Evolutionary conservation across 2,888 invertebrate species (phyloP), one percentile per base, ranked within the genome.

Genomic region (Notodonta dromedarius): DNA sequence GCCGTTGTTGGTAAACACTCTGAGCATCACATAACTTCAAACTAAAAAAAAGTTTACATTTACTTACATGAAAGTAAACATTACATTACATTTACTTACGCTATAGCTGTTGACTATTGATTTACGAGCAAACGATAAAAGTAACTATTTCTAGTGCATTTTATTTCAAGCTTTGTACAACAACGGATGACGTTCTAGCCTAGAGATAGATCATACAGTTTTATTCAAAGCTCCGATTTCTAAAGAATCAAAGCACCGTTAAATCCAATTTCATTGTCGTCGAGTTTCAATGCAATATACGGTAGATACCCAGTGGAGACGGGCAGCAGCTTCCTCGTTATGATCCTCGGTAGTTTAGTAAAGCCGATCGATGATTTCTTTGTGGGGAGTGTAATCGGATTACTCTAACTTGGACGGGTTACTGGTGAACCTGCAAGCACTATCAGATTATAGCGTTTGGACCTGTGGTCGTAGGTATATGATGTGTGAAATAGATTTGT

Each of bases 301-400:
- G n/a, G 39, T 12, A 24, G 24, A 24, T 24, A 24, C 39, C 60
- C 62, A 66, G 63, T 62, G 52, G 55, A 66, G 70, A 61, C 59
- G 66, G 64, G 48, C 59, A 67, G 56, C 66, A 67, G 61, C n/a
- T 39, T 9, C 58, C 65, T 70, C 65, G 64, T 70, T 70, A 67
- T 63, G 63, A 75, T 68, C 66, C 63, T 65, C 72, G 67, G 73
- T 79, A 78, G 80, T 83, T 83, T 72, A 70, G 65, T 77, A 74
- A 84, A 85, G 71, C 83, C 73, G 79, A 81, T 82, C 77, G 79
- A 75, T 73, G 54, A 77, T 78, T 82, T 85, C 82, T 82, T 85
- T 86, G 80, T 79, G 71, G 70, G 69, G 60, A 63, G 13, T 64
- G 70, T 85, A 88, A 87, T 85, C 84, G 79, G 86, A 85, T 89